Percentiles rank a stretch among this genome's conserved stretches.
These are phyloP conservation scores for Xanthostigma xanthostigma DNA, from an alignment of 2,888 invertebrate genomes.

Conservation along the genomic window DNA sequence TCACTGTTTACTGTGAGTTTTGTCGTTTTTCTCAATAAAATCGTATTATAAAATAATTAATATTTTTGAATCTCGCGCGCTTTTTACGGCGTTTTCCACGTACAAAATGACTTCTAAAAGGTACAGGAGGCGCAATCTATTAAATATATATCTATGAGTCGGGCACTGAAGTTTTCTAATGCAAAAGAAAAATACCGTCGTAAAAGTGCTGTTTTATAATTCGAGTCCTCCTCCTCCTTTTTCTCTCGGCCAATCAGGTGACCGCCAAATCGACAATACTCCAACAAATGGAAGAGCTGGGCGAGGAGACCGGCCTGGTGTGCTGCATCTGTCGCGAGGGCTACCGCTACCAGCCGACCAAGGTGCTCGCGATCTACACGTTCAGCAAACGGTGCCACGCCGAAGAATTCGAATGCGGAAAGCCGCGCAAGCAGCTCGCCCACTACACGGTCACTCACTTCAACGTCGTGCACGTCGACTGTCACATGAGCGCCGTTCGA, in stretches of 20 bases:
- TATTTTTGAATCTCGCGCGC: no score
- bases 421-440: slow-evolving; percentile 72
- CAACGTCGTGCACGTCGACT: slow-evolving; percentile 96
- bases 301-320: slow-evolving; percentile 88
- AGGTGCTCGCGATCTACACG: slow-evolving; percentile 92
- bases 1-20: no score
- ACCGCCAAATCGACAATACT: slow-evolving; percentile 82
- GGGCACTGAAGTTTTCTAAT: slow-evolving; percentile 21
- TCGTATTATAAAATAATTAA: no score
- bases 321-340: slow-evolving; percentile 98
- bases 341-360: slow-evolving; percentile 86
- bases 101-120: no score
- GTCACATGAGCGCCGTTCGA: slow-evolving; percentile 92
- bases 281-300: slow-evolving; percentile 87
- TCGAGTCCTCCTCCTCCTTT: neutral
- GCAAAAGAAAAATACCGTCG: no score
- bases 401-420: slow-evolving; percentile 74
- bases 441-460: slow-evolving; percentile 96
- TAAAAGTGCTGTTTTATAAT: neutral
- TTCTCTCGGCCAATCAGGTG: slow-evolving; percentile 30
- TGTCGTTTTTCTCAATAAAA: no score
- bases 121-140: no score
- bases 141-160: no score
- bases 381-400: slow-evolving; percentile 90
- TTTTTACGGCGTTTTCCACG: no score